phyloP scores from a whole-genome alignment of 2,113 vertebrate genomes.

The Rostratula benghalensis region DNA sequence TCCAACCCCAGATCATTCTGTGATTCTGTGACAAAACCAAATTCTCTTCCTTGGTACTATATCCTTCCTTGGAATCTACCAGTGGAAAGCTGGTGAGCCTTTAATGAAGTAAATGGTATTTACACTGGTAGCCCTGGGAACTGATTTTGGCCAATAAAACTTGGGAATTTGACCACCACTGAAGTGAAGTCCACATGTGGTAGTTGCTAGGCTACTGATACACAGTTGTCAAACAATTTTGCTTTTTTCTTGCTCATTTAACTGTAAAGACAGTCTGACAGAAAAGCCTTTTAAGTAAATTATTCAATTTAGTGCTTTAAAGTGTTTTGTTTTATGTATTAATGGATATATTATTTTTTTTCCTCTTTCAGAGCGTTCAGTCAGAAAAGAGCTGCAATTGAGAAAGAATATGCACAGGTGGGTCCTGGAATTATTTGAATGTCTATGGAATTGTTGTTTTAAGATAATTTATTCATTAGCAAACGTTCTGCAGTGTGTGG shows the following conservation, averaged over 20 bases:
- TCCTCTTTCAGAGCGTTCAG: slow-evolving; percentile 89
- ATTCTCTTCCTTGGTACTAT: background rate
- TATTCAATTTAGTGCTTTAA: background rate
- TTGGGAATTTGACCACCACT: background rate
- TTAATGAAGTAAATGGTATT: background rate
- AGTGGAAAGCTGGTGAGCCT: background rate
- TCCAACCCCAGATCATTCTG: too few species aligned
- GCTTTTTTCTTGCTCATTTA: background rate
- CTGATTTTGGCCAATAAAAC: background rate
- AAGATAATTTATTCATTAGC: background rate
- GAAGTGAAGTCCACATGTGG: background rate
- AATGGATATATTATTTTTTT: background rate
- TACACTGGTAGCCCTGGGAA: background rate
- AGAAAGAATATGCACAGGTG: slow-evolving; percentile 97
- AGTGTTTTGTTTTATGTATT: background rate
- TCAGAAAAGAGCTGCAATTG: slow-evolving; percentile 95
- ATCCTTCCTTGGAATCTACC: background rate
- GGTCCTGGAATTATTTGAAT: background rate
- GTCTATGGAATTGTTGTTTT: background rate
- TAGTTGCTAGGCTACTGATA: background rate
- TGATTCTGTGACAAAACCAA: background rate
- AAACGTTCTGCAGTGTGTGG: background rate
- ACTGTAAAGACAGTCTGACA: background rate
- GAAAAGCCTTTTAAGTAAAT: background rate
- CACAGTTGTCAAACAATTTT: background rate